A percentile compares a stretch with the other conserved stretches of the same genome.
phyloP scores from a whole-genome alignment of 2,797 vertebrate genomes.

The Amphiprion clarkii region DNA sequence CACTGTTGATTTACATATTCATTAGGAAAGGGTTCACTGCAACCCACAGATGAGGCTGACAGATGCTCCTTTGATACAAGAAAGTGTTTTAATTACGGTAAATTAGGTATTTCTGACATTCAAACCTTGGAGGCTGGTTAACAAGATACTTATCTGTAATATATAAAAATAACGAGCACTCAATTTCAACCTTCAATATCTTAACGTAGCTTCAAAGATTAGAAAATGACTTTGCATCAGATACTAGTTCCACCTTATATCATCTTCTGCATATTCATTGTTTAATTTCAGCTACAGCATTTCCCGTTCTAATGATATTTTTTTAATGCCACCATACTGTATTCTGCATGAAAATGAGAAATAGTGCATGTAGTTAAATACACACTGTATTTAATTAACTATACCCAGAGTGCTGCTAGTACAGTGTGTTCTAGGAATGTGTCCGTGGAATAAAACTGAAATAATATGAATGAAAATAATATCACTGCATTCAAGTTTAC shows the following conservation, averaged over 20 bases:
- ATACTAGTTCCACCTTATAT: slow-evolving; percentile 12
- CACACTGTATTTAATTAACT: not conserved
- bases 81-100: slow-evolving; percentile 72
- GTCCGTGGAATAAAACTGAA: not conserved
- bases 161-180: slow-evolving; percentile 42
- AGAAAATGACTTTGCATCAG: slow-evolving; percentile 23
- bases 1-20: slow-evolving; percentile 72
- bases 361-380: slow-evolving; percentile 6
- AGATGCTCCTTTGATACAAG: slow-evolving; percentile 72
- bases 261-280: slow-evolving; percentile 16
- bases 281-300: not conserved
- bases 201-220: slow-evolving; percentile 38
- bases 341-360: slow-evolving; percentile 26
- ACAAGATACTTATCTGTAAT: slow-evolving; percentile 50
- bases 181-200: slow-evolving; percentile 39
- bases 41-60: slow-evolving; percentile 64
- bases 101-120: slow-evolving; percentile 67
- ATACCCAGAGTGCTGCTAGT: not conserved
- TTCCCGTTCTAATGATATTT: not conserved
- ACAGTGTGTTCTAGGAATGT: not conserved
- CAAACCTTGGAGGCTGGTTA: slow-evolving; percentile 55
- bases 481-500: not conserved
- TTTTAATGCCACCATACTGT: not conserved
- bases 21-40: slow-evolving; percentile 64
- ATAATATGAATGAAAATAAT: not conserved